These are phyloP conservation scores for Orchestia grillus DNA, from an alignment of 1,140 invertebrate species.

Conservation along the genomic window DNA sequence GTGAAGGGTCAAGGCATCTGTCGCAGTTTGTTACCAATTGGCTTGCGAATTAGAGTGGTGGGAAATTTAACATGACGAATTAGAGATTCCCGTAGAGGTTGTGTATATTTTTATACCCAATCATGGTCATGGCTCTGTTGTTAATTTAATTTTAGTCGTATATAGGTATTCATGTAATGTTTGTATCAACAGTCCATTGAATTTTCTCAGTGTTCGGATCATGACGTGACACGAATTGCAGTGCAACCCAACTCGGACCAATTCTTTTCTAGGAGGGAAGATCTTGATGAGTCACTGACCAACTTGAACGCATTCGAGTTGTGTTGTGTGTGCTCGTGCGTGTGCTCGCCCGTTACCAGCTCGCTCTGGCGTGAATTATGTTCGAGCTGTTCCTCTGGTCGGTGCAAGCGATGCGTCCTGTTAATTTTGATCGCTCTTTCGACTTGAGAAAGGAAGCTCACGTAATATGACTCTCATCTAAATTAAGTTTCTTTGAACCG, in stretches of 20 bases:
- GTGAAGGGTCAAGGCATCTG: too few relatives aligned
- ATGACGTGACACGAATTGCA: background rate
- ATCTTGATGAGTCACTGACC: background rate
- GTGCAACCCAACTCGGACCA: background rate
- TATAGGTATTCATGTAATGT: background rate
- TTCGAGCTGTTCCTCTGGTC: background rate
- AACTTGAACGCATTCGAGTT: background rate
- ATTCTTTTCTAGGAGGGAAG: background rate
- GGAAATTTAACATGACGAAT: background rate
- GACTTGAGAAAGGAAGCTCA: background rate
- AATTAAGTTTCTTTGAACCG: background rate
- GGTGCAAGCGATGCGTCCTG: background rate
- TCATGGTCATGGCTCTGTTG: background rate
- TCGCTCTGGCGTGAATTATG: background rate
- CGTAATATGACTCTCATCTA: background rate
- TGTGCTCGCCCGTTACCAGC: background rate
- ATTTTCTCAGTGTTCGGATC: background rate
- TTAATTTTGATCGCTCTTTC: background rate
- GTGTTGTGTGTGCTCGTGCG: background rate
- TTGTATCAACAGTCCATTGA: background rate
- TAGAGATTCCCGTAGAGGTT: background rate
- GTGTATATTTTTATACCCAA: too few relatives aligned
- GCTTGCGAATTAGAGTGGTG: too few relatives aligned
- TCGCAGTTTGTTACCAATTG: too few relatives aligned
- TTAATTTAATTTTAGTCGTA: background rate